Conservation (phyloP, 2,797 vertebrate genomes). For the Sitta carolinensis region DNA sequence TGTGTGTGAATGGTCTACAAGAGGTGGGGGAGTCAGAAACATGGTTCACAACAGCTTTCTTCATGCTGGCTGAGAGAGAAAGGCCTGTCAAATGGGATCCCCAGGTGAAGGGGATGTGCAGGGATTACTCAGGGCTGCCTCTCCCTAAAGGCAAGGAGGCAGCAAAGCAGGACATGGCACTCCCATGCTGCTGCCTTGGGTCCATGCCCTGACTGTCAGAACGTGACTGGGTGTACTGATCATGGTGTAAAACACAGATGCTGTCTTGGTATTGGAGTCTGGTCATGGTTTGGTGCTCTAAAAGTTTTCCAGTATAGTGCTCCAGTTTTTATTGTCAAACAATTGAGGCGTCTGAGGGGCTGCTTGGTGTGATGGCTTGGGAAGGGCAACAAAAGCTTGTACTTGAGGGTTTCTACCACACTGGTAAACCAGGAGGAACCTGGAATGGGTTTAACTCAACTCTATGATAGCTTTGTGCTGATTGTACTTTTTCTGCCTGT, state of each 20-base stretch:
- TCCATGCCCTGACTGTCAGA: neutral
- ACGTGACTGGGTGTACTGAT: fast-evolving
- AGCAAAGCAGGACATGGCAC: neutral
- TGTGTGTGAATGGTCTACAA: neutral
- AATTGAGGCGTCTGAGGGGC: neutral
- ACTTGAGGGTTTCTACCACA: neutral
- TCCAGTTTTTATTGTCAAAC: neutral
- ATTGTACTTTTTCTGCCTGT: neutral
- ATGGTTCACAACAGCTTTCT: neutral
- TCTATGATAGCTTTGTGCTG: neutral
- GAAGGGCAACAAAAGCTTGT: neutral
- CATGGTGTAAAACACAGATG: fast-evolving
- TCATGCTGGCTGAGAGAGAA: neutral
- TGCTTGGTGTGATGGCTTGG: neutral
- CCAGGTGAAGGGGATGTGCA: too few relatives aligned
- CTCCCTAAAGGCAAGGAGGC: neutral
- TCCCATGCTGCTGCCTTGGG: neutral
- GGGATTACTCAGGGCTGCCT: neutral
- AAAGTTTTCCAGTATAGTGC: neutral
- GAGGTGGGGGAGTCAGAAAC: neutral
- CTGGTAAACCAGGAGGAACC: neutral
- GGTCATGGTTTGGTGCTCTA: neutral
- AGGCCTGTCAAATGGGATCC: neutral
- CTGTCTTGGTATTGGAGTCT: neutral
- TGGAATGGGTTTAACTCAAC: neutral